Conservation (phyloP, 2,113 vertebrate genomes). For the Syrrhaptes paradoxus region DNA sequence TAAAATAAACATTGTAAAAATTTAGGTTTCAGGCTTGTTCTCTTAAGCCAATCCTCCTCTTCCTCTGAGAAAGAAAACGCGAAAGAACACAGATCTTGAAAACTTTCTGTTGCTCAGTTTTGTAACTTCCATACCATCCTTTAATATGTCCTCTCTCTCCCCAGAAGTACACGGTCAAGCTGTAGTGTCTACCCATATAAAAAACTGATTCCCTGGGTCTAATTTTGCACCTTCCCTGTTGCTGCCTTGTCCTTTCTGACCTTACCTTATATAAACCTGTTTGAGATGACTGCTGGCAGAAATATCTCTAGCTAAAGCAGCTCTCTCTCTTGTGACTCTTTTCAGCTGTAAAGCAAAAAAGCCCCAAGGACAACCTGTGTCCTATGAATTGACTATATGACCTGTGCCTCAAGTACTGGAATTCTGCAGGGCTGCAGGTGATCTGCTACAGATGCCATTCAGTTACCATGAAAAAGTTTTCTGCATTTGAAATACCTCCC, state of each 20-base stretch:
- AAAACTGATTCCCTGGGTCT: background rate
- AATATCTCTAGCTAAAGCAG: background rate
- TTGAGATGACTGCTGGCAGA: background rate
- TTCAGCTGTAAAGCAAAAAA: background rate
- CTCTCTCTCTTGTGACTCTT: too few relatives aligned
- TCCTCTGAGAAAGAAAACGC: background rate
- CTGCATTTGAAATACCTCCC: background rate
- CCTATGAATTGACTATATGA: background rate
- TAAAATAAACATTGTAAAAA: background rate
- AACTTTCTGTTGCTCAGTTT: background rate
- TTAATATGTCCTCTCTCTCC: background rate
- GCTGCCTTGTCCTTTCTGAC: background rate
- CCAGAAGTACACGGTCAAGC: background rate
- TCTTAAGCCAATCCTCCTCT: background rate
- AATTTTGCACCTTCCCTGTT: background rate
- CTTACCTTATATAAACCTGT: background rate
- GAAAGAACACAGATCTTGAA: background rate
- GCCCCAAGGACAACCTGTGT: background rate
- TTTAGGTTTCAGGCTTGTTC: background rate
- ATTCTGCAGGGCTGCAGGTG: background rate
- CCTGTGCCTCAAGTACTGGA: background rate
- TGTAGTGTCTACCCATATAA: background rate
- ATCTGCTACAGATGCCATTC: background rate
- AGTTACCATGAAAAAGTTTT: background rate
- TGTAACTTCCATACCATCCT: background rate